Evolutionary conservation across 2,888 invertebrate genomes (phyloP).

Genomic region (Microplitis manilae): DNA sequence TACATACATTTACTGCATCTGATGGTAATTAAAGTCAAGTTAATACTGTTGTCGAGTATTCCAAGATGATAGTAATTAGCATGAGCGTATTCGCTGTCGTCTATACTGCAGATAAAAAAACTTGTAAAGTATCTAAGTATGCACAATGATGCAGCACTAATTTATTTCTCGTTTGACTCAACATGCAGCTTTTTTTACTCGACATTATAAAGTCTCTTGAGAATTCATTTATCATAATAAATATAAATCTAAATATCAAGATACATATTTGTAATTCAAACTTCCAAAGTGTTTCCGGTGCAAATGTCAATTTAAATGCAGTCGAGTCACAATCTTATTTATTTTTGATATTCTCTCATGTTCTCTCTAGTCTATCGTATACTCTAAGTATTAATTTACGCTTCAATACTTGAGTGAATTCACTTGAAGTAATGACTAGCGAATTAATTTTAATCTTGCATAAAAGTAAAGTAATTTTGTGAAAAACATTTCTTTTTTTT

Average conservation of each 20-base stretch:
- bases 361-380: not conserved
- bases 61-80: constrained; percentile 56
- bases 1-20: constrained; percentile 23
- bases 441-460: not conserved
- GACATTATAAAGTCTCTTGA: not conserved
- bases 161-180: not conserved
- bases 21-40: constrained; percentile 57
- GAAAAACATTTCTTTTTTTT: too few species aligned
- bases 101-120: constrained; percentile 40
- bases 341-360: not conserved
- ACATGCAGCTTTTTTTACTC: not conserved
- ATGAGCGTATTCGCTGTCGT: constrained; percentile 53
- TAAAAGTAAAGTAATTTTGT: not conserved
- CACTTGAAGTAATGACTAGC: not conserved
- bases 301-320: constrained; percentile 14
- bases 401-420: constrained; percentile 5
- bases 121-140: constrained; percentile 32
- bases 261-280: not conserved
- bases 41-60: constrained; percentile 55
- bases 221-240: too few species aligned
- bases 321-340: not conserved
- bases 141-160: constrained; percentile 18
- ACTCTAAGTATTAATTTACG: not conserved
- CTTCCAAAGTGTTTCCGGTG: not conserved
- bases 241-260: too few species aligned